Evolutionary conservation across 2,797 vertebrate species (phyloP), one percentile per base, ranked within the genome.

Genomic region (Crypturellus tataupa): DNA sequence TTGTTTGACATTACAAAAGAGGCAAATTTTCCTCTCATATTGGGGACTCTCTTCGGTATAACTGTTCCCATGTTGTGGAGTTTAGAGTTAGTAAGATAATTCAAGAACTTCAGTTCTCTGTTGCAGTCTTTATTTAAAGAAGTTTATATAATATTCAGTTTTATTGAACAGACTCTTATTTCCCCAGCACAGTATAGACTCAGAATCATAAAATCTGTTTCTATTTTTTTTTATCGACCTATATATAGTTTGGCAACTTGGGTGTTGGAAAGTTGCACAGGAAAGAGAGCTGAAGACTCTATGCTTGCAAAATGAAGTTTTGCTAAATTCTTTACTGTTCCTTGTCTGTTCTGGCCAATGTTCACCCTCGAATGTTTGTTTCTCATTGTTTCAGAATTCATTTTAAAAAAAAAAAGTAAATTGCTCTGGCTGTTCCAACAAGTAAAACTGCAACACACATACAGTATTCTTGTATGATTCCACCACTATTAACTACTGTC

Each of bases 1-100:
- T 77, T 80, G 4, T 11, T 44, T 2, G 5, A 2, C 15, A 6
- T 0, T 2, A 18, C 42, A 47, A 25, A 16, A 33, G 3, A 14
- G 6, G 29, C 14, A 18, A 5, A 6, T 39, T 84, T 80, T 63
- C 44, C 40, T 82, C 31, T 51, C 6, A 4, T 1, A 16, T 40
- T 18, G 55, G 18, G 11, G 62, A 31, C 51, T 53, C 10, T 70
- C 3, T 85, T 13, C 25, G n/a, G 18, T 10, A 47, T 68, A 56
- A 18, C 79, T 83, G 64, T 85, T 80, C 24, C 29, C 12, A 1
- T 63, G 44, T 44, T 58, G 16, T 64, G 29, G 17, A 21, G n/a
- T 46, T 89, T 47, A 80, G 60, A 79, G 49, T 59, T 19, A 31
- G 49, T 70, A 23, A 39, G 27, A 20, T 53, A 40, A 7, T 72